Base-by-base conservation (phyloP, 2,113 vertebrate species). In the Aspiorhynchus laticeps region DNA sequence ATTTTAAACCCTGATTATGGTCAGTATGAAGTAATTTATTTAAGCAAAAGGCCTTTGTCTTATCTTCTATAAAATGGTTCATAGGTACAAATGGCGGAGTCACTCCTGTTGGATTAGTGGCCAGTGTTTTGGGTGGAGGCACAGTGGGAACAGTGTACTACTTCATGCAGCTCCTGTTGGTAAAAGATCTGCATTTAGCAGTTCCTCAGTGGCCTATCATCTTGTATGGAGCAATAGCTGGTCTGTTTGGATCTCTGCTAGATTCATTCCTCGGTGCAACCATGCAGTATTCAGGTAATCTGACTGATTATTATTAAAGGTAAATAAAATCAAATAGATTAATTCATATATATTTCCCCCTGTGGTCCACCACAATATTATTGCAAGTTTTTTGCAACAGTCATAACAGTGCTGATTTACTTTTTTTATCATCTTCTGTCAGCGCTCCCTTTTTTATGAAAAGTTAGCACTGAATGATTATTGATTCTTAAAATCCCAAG, bases 1-100 rank as follows among this genome's bases (percentile, higher is more conserved):
- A 51, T 48, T 48, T 48, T 15, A 48, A 48, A 48, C 46, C 4
- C 14, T 48, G 46, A 48, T 48, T 48, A 48, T 48, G 0, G 46
- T 15, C 46, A 15, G 46, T 48, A 48, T 5, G 46, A 48, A 48
- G 46, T 14, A 4, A 48, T 48, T 15, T 48, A 48, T 48, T 48
- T 15, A 48, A 51, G 48, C 14, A 51, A 51, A 15, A 51, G 14
- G 48, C 5, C 48, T 51, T 51, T 67, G 36, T 41, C 1, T 26
- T 69, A 17, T 41, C 36, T 41, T 33, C 19, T 38, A 38, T 61
- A 26, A 11, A 59, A 51, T 48, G 14, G 46, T 91, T 43, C 46
- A 5, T 92, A 99, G 98, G 98, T 83, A 99, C 98, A 1, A 99
- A 99, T 3, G 98, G 98, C 85, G 98, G 96, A 1, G 91, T 99